Evolutionary conservation across 1,140 invertebrate genomes (phyloP).

Genomic region (Zaprionus ghesquierei): DNA sequence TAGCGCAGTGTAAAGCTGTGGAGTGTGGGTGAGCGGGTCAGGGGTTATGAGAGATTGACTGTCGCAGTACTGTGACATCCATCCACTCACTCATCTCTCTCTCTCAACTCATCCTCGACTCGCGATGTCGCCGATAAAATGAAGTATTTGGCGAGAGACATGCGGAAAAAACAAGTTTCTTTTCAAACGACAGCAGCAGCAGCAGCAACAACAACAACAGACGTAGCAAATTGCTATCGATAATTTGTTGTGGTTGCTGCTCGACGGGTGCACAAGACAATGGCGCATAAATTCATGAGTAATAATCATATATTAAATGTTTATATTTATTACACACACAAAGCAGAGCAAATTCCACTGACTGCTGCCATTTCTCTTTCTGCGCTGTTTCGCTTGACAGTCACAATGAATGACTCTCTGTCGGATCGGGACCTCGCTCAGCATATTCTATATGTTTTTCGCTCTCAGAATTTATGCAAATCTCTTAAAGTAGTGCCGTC

Average conservation of each 20-base stretch:
- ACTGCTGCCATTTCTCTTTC: slow-evolving; percentile 6
- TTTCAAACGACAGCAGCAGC: slow-evolving; percentile 37
- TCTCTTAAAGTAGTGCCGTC: slow-evolving; percentile 77
- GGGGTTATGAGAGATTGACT: slow-evolving; percentile 37
- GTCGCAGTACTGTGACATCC: slow-evolving; percentile 33
- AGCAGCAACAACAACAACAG: slow-evolving; percentile 28
- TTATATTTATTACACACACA: slow-evolving; percentile 19
- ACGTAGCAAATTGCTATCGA: slow-evolving; percentile 59
- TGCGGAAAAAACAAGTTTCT: slow-evolving; percentile 69
- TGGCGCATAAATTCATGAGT: slow-evolving; percentile 32
- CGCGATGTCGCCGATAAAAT: slow-evolving; percentile 71
- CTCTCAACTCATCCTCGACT: slow-evolving; percentile 20
- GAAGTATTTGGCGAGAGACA: slow-evolving; percentile 59
- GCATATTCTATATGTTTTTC: slow-evolving; percentile 7
- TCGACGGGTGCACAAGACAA: slow-evolving; percentile 19
- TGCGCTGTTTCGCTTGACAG: slow-evolving; percentile 5
- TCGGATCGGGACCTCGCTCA: not conserved
- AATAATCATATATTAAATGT: slow-evolving; percentile 55
- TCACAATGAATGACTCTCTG: slow-evolving; percentile 27
- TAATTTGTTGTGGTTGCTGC: slow-evolving; percentile 49
- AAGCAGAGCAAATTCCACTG: not conserved
- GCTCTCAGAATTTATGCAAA: slow-evolving; percentile 71
- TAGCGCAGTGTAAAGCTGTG: slow-evolving; percentile 23
- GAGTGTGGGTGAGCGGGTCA: not conserved
- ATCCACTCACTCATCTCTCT: slow-evolving; percentile 22